Evolutionary conservation across 2,888 invertebrate genomes (phyloP).

Genomic region (Graphium colonna): DNA sequence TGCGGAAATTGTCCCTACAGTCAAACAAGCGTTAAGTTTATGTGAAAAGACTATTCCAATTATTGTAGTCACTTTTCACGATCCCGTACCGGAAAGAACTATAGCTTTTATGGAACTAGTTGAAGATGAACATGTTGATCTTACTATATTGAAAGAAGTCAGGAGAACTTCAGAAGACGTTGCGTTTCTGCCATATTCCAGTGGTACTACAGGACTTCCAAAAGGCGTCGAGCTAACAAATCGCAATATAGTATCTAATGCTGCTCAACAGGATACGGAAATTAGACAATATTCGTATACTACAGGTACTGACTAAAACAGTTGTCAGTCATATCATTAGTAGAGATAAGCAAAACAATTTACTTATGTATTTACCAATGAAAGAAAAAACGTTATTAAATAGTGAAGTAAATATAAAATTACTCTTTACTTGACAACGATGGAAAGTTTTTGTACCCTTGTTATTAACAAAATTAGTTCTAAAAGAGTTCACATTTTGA

Average conservation of each 20-base stretch:
- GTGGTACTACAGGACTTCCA: slow-evolving; percentile 90
- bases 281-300: slow-evolving; percentile 45
- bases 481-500: too few species aligned
- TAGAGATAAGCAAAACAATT: too few species aligned
- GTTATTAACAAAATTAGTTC: too few species aligned
- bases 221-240: slow-evolving; percentile 86
- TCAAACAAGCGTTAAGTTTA: slow-evolving; percentile 66
- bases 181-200: slow-evolving; percentile 87
- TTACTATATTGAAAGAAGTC: slow-evolving; percentile 60
- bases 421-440: too few species aligned
- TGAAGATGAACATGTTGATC: slow-evolving; percentile 64
- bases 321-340: too few species aligned
- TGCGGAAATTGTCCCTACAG: slow-evolving; percentile 62
- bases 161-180: slow-evolving; percentile 72
- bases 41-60: slow-evolving; percentile 71
- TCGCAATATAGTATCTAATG: slow-evolving; percentile 73
- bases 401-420: too few species aligned
- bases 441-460: too few species aligned
- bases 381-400: too few species aligned
- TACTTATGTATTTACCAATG: too few species aligned
- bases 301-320: too few species aligned
- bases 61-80: slow-evolving; percentile 45
- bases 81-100: slow-evolving; percentile 61
- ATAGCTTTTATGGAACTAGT: slow-evolving; percentile 81
- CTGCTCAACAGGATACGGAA: slow-evolving; percentile 43